Conservation (phyloP, 2,797 vertebrate genomes). For the Enteromius mattozi region DNA sequence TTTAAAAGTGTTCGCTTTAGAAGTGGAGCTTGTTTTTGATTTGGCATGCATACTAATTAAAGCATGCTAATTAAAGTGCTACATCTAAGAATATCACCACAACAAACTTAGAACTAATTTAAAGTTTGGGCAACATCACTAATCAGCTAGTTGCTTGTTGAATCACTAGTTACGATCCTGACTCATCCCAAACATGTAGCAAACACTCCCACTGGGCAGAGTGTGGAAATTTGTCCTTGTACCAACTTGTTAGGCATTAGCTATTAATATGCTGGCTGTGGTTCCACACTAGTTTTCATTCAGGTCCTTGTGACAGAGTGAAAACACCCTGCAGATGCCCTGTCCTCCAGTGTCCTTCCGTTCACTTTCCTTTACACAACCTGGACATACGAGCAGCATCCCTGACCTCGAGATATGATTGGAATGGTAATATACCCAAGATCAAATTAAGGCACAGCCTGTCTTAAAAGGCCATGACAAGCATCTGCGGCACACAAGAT, state of each 20-base stretch:
- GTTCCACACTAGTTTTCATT: conserved; percentile 19
- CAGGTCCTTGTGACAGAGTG: conserved; percentile 10
- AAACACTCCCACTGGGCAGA: neutral
- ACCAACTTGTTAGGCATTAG: neutral
- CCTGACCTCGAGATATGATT: conserved; percentile 18
- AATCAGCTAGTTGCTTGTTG: neutral
- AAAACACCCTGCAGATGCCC: conserved; percentile 38
- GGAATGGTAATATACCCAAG: conserved; percentile 7
- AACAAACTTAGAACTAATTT: neutral
- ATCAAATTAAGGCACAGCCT: conserved; percentile 20
- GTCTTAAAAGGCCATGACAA: neutral
- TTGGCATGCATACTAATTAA: neutral
- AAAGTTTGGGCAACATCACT: neutral
- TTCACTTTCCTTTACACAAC: neutral
- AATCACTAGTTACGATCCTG: neutral
- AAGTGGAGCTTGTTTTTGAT: neutral
- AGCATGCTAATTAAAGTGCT: neutral
- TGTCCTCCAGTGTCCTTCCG: conserved; percentile 23
- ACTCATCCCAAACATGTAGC: neutral
- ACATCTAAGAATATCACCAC: neutral
- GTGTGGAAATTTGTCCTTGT: conserved; percentile 31
- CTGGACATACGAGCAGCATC: neutral
- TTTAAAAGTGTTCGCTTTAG: neutral
- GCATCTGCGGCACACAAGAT: neutral
- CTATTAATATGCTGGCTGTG: conserved; percentile 20